Conservation (phyloP, 1,140 invertebrate species). For the Drosophila pallidifrons region DNA sequence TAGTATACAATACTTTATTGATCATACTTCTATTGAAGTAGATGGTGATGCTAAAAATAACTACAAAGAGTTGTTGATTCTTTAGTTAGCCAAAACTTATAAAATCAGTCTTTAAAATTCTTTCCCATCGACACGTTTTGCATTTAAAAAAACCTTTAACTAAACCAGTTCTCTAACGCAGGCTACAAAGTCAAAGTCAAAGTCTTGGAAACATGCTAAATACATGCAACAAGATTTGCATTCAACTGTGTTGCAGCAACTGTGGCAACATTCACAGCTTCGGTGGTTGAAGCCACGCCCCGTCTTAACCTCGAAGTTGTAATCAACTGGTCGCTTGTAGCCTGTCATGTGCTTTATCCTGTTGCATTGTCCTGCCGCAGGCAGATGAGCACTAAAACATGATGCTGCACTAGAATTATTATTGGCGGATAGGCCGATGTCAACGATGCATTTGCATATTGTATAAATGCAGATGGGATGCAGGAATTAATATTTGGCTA, state of each 20-base stretch:
- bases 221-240: conserved; percentile 7
- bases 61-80: too few species aligned
- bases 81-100: too few species aligned
- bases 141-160: neutral
- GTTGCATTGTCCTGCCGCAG: conserved; percentile 53
- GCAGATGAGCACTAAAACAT: conserved; percentile 4
- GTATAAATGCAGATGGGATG: conserved; percentile 56
- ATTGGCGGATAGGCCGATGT: conserved; percentile 60
- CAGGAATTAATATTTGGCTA: conserved; percentile 80
- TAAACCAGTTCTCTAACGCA: neutral
- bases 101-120: too few species aligned
- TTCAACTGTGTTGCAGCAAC: conserved; percentile 1
- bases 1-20: too few species aligned
- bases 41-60: too few species aligned
- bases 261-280: neutral
- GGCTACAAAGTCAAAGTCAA: neutral
- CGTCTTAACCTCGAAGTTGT: conserved; percentile 5
- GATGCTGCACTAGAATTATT: conserved; percentile 63
- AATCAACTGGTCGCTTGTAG: conserved; percentile 45
- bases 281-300: neutral
- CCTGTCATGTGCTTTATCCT: conserved; percentile 30
- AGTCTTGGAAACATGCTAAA: neutral
- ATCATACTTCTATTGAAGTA: too few species aligned
- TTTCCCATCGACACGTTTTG: neutral
- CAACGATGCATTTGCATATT: conserved; percentile 53